phyloP scores from a whole-genome alignment of 2,888 invertebrate species.

The Lapara coniferarum region DNA sequence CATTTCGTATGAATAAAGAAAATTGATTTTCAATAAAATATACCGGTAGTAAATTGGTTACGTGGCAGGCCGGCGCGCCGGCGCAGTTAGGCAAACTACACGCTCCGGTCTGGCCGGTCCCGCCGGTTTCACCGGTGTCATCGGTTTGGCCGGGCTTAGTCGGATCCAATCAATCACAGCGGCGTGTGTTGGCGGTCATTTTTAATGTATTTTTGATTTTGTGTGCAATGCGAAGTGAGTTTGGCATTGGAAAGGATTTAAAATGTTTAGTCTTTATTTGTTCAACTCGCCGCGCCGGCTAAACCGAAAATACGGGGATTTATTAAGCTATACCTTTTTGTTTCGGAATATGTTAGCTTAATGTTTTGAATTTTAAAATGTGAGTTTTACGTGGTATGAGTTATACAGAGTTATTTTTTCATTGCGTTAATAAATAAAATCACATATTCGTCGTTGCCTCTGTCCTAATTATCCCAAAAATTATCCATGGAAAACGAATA shows the following conservation, averaged over 20 bases:
- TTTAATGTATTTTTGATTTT: conserved; percentile 16
- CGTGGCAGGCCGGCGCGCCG: neutral
- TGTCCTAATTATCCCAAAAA: too few species aligned
- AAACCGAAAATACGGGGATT: too few species aligned
- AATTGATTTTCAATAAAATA: conserved; percentile 5
- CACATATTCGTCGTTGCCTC: too few species aligned
- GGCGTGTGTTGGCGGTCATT: neutral
- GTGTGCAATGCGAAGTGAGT: conserved; percentile 5
- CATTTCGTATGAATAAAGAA: neutral
- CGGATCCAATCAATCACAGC: conserved; percentile 15
- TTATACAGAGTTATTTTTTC: too few species aligned
- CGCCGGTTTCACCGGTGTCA: neutral
- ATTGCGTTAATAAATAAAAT: too few species aligned
- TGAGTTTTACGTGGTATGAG: too few species aligned
- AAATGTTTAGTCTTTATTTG: too few species aligned
- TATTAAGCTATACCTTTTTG: too few species aligned
- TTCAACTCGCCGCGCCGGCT: neutral
- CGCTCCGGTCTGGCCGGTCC: neutral
- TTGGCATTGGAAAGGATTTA: neutral
- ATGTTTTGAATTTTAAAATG: too few species aligned
- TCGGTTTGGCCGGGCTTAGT: conserved; percentile 4
- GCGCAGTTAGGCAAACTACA: conserved; percentile 1
- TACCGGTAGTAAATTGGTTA: conserved; percentile 8
- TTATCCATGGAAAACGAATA: too few species aligned
- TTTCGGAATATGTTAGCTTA: too few species aligned